Conservation (phyloP, 2,888 invertebrate genomes). For the Oscheius onirici region DNA sequence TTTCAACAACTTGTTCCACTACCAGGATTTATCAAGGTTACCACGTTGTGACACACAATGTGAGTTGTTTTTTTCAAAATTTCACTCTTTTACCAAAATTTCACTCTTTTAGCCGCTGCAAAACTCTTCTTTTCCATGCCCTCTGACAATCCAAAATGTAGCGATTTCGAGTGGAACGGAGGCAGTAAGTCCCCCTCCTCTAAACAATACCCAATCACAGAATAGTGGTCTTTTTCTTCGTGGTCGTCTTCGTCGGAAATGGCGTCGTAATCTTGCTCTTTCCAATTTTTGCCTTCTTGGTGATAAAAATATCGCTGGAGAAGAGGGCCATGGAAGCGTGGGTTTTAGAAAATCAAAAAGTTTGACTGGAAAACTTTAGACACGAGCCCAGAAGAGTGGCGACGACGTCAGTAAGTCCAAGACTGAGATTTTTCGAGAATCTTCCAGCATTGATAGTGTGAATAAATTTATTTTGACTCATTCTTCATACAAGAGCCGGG, state of each 20-base stretch:
- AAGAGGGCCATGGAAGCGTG: slow-evolving; percentile 11
- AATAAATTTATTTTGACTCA: background rate
- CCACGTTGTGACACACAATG: background rate
- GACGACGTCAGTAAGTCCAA: background rate
- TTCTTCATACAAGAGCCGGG: background rate
- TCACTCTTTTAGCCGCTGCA: background rate
- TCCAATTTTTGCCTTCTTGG: slow-evolving; percentile 19
- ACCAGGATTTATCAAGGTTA: background rate
- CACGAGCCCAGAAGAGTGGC: background rate
- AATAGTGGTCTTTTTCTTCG: slow-evolving; percentile 21
- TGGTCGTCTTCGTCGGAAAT: background rate
- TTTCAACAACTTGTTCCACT: slow-evolving; percentile 1
- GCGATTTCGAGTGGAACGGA: slow-evolving; percentile 27
- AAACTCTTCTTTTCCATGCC: background rate
- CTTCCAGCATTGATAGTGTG: slow-evolving; percentile 10
- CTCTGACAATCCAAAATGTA: background rate
- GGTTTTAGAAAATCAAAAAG: background rate
- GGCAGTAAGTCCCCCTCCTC: slow-evolving; percentile 1
- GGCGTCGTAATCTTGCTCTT: background rate
- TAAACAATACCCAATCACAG: background rate
- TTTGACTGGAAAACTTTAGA: background rate
- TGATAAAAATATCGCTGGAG: background rate
- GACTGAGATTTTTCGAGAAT: slow-evolving; percentile 17
- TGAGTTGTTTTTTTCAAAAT: background rate
- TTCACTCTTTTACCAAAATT: background rate